Conservation (phyloP, 2,797 vertebrate genomes). For the Calcarius lapponicus region DNA sequence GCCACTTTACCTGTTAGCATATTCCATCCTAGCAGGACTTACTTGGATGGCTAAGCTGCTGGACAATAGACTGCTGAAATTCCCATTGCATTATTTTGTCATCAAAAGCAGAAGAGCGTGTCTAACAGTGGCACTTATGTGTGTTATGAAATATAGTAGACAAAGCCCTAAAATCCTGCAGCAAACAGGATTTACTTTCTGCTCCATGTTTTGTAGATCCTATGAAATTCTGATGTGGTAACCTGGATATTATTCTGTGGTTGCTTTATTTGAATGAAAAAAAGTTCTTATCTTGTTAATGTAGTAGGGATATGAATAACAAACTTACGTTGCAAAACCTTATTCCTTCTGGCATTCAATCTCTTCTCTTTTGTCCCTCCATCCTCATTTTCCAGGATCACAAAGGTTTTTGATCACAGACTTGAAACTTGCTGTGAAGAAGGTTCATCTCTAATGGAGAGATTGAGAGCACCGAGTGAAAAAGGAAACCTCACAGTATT, state of each 20-base stretch:
- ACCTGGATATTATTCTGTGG: neutral
- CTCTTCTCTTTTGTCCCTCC: neutral
- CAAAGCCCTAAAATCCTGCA: slow-evolving; percentile 1
- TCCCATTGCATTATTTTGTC: neutral
- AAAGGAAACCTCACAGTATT: neutral
- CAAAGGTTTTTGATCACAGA: neutral
- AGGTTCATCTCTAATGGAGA: neutral
- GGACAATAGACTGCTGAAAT: neutral
- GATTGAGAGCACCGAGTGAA: neutral
- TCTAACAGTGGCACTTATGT: neutral
- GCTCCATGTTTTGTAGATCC: neutral
- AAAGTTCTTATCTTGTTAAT: neutral
- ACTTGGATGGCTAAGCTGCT: neutral
- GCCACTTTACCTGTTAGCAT: neutral
- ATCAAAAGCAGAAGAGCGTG: neutral
- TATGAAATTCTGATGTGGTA: neutral
- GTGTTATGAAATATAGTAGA: neutral
- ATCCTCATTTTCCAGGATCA: neutral
- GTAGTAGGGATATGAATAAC: neutral
- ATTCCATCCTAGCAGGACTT: neutral
- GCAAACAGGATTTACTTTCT: neutral
- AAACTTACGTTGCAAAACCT: neutral
- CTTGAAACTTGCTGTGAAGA: neutral
- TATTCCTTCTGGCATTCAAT: neutral
- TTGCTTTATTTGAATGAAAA: neutral